Percentiles rank a stretch among this genome's conserved stretches.
Conservation (phyloP, 2,113 vertebrate species). For the Ceratotherium simum region DNA sequence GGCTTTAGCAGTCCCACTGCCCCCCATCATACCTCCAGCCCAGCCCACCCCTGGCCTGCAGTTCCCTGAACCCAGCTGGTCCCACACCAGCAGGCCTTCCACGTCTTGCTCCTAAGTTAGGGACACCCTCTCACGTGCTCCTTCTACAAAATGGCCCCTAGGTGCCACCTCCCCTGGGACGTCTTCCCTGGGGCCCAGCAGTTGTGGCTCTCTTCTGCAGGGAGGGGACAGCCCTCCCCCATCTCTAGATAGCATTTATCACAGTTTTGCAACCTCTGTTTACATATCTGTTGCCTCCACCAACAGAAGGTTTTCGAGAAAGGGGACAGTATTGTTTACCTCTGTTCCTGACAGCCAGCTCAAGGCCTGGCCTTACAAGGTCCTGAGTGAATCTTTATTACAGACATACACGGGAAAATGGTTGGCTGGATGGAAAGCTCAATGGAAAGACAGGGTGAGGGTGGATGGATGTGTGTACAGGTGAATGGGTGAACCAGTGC, state of each 20-base stretch:
- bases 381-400: neutral
- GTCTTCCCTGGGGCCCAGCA: neutral
- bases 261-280: neutral
- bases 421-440: fast-evolving
- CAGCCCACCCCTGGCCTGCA: neutral
- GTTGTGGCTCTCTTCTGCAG: neutral
- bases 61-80: neutral
- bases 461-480: fast-evolving
- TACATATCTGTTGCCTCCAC: neutral
- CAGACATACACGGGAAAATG: neutral
- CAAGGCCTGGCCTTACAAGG: neutral
- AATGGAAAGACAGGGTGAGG: neutral
- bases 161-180: neutral
- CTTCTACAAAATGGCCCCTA: neutral
- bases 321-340: no score
- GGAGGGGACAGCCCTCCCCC: neutral
- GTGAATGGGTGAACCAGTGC: neutral
- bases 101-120: neutral
- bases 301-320: neutral
- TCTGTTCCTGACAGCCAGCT: neutral
- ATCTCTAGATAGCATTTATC: neutral
- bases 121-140: neutral
- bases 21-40: neutral
- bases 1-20: neutral
- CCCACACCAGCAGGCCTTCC: neutral